phyloP scores from a whole-genome alignment of 1,140 invertebrate species.

The Heterodera carotae region DNA sequence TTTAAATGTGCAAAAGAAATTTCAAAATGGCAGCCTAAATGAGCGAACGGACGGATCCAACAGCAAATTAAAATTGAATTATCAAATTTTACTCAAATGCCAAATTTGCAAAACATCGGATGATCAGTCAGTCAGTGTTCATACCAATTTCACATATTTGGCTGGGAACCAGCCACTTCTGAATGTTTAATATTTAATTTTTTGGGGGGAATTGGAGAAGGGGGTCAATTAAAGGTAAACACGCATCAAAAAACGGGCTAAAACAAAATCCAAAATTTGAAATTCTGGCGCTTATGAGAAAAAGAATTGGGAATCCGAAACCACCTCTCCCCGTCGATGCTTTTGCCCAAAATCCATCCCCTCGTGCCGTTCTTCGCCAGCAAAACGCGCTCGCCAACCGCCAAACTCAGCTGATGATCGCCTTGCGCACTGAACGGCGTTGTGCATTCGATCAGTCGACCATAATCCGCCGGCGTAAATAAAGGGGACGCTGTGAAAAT shows the following conservation, averaged over 20 bases:
- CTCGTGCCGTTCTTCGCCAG: slow-evolving; percentile 29
- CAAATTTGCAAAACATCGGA: neutral
- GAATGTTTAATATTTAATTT: too few relatives aligned
- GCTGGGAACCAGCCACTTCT: slow-evolving; percentile 36
- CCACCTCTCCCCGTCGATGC: slow-evolving; percentile 26
- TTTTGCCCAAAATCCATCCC: slow-evolving; percentile 31
- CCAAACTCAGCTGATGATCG: slow-evolving; percentile 30
- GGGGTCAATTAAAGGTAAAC: too few relatives aligned
- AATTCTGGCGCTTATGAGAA: too few relatives aligned
- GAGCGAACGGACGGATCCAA: too few relatives aligned
- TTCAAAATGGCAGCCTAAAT: neutral
- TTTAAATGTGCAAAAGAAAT: neutral
- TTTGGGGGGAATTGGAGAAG: too few relatives aligned
- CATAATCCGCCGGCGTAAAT: slow-evolving; percentile 19
- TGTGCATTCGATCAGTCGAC: slow-evolving; percentile 24
- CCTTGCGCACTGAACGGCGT: slow-evolving; percentile 17
- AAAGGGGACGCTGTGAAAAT: neutral
- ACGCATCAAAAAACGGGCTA: too few relatives aligned
- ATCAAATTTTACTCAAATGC: too few relatives aligned
- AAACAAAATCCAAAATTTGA: too few relatives aligned
- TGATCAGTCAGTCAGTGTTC: neutral
- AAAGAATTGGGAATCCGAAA: too few relatives aligned
- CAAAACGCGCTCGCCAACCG: slow-evolving; percentile 17
- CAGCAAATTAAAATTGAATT: too few relatives aligned
- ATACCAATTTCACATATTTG: slow-evolving; percentile 31